A percentile compares a stretch with the other conserved stretches of the same genome.
Evolutionary conservation across 2,113 vertebrate genomes (phyloP).

Genomic region (Arvicanthis niloticus): DNA sequence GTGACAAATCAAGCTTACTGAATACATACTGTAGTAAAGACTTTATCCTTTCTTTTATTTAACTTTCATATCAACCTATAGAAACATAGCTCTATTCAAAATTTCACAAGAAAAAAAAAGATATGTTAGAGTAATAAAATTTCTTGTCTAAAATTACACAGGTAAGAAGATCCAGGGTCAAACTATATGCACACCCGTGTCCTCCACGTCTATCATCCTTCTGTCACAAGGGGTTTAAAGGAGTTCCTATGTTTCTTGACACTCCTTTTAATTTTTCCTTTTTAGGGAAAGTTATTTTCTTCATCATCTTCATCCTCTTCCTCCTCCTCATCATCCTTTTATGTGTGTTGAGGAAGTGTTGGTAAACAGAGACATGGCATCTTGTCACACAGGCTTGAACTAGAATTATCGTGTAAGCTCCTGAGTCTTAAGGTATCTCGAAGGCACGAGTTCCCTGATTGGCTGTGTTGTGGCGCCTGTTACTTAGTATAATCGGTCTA

Average conservation of each 20-base stretch:
- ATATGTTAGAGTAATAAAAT: neutral
- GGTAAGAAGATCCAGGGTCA: neutral
- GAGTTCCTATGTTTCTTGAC: neutral
- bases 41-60: neutral
- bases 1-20: neutral
- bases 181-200: neutral
- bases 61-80: neutral
- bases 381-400: neutral
- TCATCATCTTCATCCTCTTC: neutral
- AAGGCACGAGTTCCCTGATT: neutral
- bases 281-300: neutral
- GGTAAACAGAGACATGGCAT: neutral
- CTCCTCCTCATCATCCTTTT: neutral
- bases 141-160: neutral
- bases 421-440: neutral
- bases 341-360: neutral
- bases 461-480: neutral
- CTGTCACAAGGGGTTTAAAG: neutral
- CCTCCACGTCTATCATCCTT: neutral
- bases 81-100: neutral
- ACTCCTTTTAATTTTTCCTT: neutral
- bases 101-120: conserved; percentile 8
- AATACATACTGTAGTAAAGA: neutral
- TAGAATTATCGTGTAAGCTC: neutral
- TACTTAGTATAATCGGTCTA: neutral